These are phyloP conservation scores for Sminthurides aquaticus DNA, from an alignment of 2,888 invertebrate species.

Conservation along the genomic window DNA sequence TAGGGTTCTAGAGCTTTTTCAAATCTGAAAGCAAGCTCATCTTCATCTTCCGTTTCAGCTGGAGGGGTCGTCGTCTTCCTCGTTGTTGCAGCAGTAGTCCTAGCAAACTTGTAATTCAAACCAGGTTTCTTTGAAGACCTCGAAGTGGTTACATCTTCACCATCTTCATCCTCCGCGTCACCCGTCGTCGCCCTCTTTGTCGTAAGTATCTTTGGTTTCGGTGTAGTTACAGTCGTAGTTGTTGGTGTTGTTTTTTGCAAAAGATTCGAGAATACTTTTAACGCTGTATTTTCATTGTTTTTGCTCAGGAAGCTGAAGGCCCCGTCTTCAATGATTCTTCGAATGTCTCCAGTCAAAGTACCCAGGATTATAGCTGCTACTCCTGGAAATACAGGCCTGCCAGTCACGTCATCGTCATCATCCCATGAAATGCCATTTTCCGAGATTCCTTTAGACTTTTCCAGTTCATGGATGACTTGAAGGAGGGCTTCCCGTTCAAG, in stretches of 20 bases:
- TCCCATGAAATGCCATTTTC: slow-evolving; percentile 6
- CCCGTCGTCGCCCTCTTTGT: neutral
- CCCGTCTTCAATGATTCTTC: slow-evolving; percentile 14
- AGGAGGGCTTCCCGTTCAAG: too few species aligned
- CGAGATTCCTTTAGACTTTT: too few species aligned
- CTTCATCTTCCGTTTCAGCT: slow-evolving; percentile 7
- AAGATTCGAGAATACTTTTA: slow-evolving; percentile 10
- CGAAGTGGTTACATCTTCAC: neutral
- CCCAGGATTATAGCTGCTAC: slow-evolving; percentile 11
- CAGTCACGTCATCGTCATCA: neutral
- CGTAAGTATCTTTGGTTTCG: neutral
- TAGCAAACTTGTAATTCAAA: slow-evolving; percentile 8
- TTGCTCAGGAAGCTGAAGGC: slow-evolving; percentile 12
- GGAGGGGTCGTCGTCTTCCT: neutral
- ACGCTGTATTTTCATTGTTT: neutral
- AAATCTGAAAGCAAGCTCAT: slow-evolving; percentile 2
- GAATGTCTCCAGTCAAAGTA: slow-evolving; percentile 9
- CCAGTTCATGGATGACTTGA: too few species aligned
- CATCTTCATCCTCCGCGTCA: slow-evolving; percentile 4
- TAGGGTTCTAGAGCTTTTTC: slow-evolving; percentile 6
- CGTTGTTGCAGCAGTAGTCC: neutral
- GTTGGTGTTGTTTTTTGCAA: neutral
- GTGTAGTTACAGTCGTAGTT: neutral
- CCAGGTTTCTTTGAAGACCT: slow-evolving; percentile 5
- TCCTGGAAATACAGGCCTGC: neutral